Conservation (phyloP, 2,113 vertebrate species). For the Cromileptes altivelis region DNA sequence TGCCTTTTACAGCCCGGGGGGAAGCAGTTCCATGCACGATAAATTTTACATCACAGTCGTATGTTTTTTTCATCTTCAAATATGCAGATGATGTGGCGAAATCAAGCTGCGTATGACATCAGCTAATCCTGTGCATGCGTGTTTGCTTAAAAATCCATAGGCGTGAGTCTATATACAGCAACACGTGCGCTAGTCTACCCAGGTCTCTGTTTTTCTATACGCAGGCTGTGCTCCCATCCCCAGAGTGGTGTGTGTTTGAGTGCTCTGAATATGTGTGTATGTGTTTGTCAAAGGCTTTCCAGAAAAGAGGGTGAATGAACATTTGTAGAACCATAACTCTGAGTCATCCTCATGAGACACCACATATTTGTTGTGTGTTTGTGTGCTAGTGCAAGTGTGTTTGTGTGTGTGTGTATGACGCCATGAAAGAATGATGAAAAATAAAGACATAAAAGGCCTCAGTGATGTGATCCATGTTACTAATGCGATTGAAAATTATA, state of each 20-base stretch:
- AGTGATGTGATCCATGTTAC: background rate
- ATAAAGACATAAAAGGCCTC: background rate
- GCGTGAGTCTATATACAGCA: background rate
- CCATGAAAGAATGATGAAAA: background rate
- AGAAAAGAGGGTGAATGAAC: constrained; percentile 20
- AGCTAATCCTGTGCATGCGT: constrained; percentile 12
- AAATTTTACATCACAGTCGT: too few relatives aligned
- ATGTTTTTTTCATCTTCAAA: too few relatives aligned
- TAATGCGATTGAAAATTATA: background rate
- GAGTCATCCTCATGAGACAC: constrained; percentile 24
- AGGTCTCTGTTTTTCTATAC: background rate
- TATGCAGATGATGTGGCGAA: too few relatives aligned
- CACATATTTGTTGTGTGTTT: background rate
- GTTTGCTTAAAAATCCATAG: background rate
- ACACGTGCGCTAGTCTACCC: background rate
- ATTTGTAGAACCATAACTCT: constrained; percentile 9
- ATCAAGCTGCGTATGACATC: background rate
- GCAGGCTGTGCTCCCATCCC: background rate
- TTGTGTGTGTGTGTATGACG: background rate
- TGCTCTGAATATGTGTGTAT: constrained; percentile 1
- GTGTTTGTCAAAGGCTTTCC: constrained; percentile 7
- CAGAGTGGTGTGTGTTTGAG: background rate
- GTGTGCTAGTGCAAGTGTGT: background rate
- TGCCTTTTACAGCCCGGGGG: constrained; percentile 12
- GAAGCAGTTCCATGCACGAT: constrained; percentile 25